Conservation (phyloP, 1,140 invertebrate genomes). For the Zophobas atratus region DNA sequence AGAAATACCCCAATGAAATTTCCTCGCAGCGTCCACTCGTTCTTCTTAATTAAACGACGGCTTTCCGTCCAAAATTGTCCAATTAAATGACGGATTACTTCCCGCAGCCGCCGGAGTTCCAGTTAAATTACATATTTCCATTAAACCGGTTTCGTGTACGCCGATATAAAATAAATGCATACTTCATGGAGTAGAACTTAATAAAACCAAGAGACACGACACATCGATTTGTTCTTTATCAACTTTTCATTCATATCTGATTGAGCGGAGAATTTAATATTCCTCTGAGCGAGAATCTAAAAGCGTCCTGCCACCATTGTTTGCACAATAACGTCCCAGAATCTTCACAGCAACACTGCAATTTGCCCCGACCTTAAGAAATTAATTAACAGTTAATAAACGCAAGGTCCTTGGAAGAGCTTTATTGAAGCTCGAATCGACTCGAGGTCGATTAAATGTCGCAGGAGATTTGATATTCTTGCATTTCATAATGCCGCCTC, state of each 20-base stretch:
- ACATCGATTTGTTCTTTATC: neutral
- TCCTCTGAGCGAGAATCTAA: neutral
- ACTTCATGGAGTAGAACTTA: neutral
- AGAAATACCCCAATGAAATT: neutral
- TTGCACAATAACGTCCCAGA: neutral
- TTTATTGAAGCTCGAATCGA: neutral
- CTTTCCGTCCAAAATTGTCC: neutral
- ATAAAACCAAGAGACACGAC: neutral
- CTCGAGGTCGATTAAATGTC: neutral
- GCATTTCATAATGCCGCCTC: neutral
- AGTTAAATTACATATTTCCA: neutral
- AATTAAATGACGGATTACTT: neutral
- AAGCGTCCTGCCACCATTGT: neutral
- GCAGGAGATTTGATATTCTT: too few species aligned
- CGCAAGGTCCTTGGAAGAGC: neutral
- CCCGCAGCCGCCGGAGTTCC: neutral
- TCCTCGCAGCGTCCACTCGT: neutral
- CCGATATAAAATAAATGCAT: neutral
- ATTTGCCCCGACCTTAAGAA: neutral
- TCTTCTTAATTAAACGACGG: neutral
- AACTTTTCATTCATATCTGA: neutral
- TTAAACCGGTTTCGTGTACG: neutral
- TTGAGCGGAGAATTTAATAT: neutral
- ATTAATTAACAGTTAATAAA: conserved; percentile 1
- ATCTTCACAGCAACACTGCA: neutral